Percentiles rank a stretch among this genome's conserved stretches.
Evolutionary conservation across 2,797 vertebrate species (phyloP).

Genomic region (Sparus aurata): DNA sequence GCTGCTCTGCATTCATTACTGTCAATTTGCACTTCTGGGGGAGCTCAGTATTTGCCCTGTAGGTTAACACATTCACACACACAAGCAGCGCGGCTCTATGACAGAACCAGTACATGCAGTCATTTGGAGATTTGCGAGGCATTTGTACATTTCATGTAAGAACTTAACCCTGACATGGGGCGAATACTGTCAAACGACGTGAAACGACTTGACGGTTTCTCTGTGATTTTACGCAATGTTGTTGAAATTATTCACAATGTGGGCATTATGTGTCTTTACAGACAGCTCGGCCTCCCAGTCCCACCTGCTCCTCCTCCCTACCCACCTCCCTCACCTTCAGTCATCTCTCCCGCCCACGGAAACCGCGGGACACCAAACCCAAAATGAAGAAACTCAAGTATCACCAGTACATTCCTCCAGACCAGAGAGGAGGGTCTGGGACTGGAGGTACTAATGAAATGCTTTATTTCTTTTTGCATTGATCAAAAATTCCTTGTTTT

Average conservation of each 20-base stretch:
- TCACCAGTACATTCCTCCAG: conserved; percentile 94
- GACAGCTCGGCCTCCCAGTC: conserved; percentile 80
- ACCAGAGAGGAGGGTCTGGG: conserved; percentile 83
- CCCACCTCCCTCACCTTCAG: conserved; percentile 69
- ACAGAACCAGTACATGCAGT: conserved; percentile 55
- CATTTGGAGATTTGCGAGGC: conserved; percentile 60
- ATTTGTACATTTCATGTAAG: conserved; percentile 60
- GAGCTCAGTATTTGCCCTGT: conserved; percentile 60
- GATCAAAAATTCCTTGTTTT: neutral
- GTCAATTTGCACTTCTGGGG: conserved; percentile 73
- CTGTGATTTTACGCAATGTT: conserved; percentile 8
- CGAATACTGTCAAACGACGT: conserved; percentile 44
- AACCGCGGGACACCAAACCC: conserved; percentile 87
- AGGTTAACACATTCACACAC: conserved; percentile 75
- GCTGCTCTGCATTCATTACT: conserved; percentile 82
- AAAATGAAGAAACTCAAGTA: conserved; percentile 93
- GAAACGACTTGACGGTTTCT: conserved; percentile 45
- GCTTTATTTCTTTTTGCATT: neutral
- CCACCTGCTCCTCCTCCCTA: conserved; percentile 74
- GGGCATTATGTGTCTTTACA: conserved; percentile 62
- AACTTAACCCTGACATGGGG: conserved; percentile 62
- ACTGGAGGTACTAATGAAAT: conserved; percentile 67
- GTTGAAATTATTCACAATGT: conserved; percentile 12
- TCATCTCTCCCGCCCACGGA: conserved; percentile 84
- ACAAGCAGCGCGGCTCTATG: conserved; percentile 47